Conservation (phyloP, 2,888 invertebrate genomes). For the Eugnorisma glareosa region DNA sequence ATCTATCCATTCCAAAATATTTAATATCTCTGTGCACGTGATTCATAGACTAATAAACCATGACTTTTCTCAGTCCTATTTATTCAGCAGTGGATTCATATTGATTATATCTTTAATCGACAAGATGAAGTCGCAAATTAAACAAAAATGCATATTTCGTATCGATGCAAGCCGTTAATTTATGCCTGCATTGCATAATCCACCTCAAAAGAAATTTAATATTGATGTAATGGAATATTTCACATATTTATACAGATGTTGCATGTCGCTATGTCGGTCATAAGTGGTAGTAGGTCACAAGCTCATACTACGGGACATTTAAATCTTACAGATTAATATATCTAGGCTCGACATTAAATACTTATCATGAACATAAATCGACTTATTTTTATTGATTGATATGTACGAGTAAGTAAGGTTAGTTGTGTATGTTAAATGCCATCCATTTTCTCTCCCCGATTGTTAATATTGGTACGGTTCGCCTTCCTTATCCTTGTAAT, state of each 20-base stretch:
- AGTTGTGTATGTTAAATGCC: too few relatives aligned
- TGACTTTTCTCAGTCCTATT: not conserved
- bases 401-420: not conserved
- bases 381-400: not conserved
- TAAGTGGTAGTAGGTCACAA: slow-evolving; percentile 43
- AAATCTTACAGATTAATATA: not conserved
- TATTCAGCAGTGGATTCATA: not conserved
- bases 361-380: not conserved
- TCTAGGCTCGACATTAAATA: not conserved
- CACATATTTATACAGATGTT: slow-evolving; percentile 51
- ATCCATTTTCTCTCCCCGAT: not conserved
- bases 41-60: not conserved
- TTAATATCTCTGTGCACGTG: not conserved
- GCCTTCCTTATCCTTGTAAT: not conserved
- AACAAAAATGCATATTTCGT: slow-evolving; percentile 29
- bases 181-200: slow-evolving; percentile 47
- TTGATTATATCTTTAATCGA: not conserved
- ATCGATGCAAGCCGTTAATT: slow-evolving; percentile 36
- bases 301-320: not conserved
- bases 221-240: slow-evolving; percentile 43
- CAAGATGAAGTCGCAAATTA: slow-evolving; percentile 19
- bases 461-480: not conserved
- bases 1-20: slow-evolving; percentile 12
- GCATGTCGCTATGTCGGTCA: slow-evolving; percentile 13
- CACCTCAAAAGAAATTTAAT: slow-evolving; percentile 34